Base-by-base conservation (phyloP, 1,140 invertebrate species). In the Hypsibius dujardini region DNA sequence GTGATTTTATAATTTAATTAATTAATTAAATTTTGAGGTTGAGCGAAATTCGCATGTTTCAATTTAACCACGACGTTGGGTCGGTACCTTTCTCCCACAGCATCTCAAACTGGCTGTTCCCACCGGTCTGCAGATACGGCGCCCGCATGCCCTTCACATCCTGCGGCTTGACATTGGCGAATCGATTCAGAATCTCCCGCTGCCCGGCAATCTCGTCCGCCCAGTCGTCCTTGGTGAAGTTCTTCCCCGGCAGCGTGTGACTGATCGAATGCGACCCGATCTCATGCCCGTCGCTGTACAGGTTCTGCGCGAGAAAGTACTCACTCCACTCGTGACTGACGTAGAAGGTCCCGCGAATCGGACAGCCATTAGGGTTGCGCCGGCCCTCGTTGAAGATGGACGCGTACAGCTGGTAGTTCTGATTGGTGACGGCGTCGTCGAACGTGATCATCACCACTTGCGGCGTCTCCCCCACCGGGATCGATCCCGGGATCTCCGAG, bases 31-130 rank as follows among this genome's bases (percentile, higher is more conserved):
- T 28, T 28, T 28, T 28, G 28, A 28, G 28, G 28, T 28, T 28
- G 28, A 28, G 28, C 28, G 28, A 28, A 28, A 28, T 56, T 56
- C 50, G 50, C n/a, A 56, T 56, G 50, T 56, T 56, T 56, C 28
- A 28, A 28, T 28, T 28, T 28, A 28, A 28, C 28, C 28, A 56
- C n/a, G n/a, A 56, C n/a, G 50, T n/a, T n/a, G 50, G 50, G 7
- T 56, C 50, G 50, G 12, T 12, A 67, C 62, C 62, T 67, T 67
- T 87, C 76, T 92, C 90, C 83, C 91, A 90, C 73, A 92, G 82
- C 90, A 92, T 93, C 80, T 90, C 90, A 79, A 92, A 93, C 90
- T 92, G 92, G 79, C 91, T 91, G 81, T 93, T 92, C 46, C 90
- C 90, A 59, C 90, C 90, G 70, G 92, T 86, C 79, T 86, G 72